phyloP scores from a whole-genome alignment of 2,888 invertebrate species.

The Smittia sp. region DNA sequence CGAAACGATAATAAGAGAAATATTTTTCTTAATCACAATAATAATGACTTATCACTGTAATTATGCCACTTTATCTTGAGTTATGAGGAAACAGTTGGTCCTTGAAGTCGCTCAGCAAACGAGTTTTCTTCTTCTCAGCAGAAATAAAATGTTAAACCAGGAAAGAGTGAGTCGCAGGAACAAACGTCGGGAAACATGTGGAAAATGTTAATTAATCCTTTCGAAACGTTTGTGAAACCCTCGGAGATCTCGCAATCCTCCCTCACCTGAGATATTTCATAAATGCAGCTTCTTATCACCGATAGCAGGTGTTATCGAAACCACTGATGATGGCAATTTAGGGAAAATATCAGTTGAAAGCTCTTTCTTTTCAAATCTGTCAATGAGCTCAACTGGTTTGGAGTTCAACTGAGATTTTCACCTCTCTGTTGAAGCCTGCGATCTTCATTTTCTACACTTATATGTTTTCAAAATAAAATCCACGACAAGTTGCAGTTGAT shows the following conservation, averaged over 20 bases:
- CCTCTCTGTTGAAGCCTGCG: too few species aligned
- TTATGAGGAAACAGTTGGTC: slow-evolving; percentile 39
- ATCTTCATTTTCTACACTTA: too few species aligned
- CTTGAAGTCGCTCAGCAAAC: neutral
- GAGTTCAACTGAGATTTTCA: too few species aligned
- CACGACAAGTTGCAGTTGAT: too few species aligned
- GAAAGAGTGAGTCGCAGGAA: neutral
- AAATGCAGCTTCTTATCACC: neutral
- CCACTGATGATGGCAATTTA: too few species aligned
- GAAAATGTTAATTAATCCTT: slow-evolving; percentile 32
- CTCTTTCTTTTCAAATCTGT: too few species aligned
- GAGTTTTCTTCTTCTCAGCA: neutral
- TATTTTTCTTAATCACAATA: slow-evolving; percentile 41
- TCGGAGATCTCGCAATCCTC: neutral
- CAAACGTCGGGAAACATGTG: neutral
- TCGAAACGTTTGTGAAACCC: neutral
- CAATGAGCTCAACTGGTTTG: too few species aligned
- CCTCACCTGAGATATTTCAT: neutral
- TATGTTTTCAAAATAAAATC: too few species aligned
- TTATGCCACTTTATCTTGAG: slow-evolving; percentile 41
- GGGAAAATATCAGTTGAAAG: too few species aligned
- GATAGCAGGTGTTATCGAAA: too few species aligned
- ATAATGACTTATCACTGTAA: slow-evolving; percentile 42
- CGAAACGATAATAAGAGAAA: slow-evolving; percentile 40
- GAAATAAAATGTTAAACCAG: slow-evolving; percentile 19